Conservation (phyloP, 2,888 invertebrate species). For the Gari tellinella region DNA sequence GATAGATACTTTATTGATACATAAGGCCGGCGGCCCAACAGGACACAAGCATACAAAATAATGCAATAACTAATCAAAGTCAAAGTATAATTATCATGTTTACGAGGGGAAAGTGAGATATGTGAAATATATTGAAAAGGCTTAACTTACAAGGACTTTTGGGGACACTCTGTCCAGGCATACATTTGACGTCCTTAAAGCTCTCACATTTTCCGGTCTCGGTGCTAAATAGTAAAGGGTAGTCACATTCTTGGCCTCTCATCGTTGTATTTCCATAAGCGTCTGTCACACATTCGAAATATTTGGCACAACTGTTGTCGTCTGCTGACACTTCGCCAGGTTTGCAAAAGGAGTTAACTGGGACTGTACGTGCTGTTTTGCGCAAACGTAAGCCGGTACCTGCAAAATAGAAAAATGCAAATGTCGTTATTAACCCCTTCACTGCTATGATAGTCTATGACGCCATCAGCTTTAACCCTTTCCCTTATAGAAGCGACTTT, state of each 20-base stretch:
- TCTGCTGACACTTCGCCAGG: slow-evolving; percentile 25
- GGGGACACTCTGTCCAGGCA: slow-evolving; percentile 24
- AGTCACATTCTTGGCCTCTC: slow-evolving; percentile 30
- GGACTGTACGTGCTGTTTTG: neutral
- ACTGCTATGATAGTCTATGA: too few relatives aligned
- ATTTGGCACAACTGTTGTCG: slow-evolving; percentile 34
- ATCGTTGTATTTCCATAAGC: slow-evolving; percentile 24
- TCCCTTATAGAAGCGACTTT: too few relatives aligned
- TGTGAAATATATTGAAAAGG: too few relatives aligned
- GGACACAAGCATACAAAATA: too few relatives aligned
- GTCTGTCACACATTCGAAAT: slow-evolving; percentile 29
- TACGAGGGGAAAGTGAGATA: too few relatives aligned
- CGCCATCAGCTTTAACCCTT: too few relatives aligned
- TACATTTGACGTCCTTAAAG: slow-evolving; percentile 26
- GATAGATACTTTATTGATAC: too few relatives aligned
- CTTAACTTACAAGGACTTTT: slow-evolving; percentile 47
- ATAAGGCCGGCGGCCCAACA: too few relatives aligned
- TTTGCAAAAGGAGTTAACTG: slow-evolving; percentile 13
- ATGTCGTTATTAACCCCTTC: too few relatives aligned
- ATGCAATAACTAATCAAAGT: too few relatives aligned
- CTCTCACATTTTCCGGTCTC: slow-evolving; percentile 35
- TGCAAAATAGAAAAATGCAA: too few relatives aligned
- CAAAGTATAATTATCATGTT: too few relatives aligned
- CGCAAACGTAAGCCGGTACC: neutral
- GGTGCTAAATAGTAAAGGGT: slow-evolving; percentile 29